These are phyloP conservation scores for Siphlonurus alternatus DNA, from an alignment of 2,888 invertebrate species.

Conservation along the genomic window DNA sequence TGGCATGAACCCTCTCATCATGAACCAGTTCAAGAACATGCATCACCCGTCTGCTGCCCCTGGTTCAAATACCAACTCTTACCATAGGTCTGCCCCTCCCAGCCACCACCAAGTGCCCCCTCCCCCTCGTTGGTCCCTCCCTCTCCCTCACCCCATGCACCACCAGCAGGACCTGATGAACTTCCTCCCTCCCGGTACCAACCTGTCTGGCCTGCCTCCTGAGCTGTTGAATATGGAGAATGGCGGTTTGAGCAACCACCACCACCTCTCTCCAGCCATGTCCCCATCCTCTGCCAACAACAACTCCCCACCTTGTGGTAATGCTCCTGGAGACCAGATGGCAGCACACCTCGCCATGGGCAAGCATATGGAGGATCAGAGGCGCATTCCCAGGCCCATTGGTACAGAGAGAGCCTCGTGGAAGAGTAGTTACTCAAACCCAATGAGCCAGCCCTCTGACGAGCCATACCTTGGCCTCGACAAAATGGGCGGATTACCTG, in stretches of 20 bases:
- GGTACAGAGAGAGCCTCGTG: constrained; percentile 60
- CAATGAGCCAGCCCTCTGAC: background rate
- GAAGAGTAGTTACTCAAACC: constrained; percentile 37
- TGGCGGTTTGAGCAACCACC: constrained; percentile 11
- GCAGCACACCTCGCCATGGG: constrained; percentile 9
- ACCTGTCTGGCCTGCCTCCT: constrained; percentile 3
- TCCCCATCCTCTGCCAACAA: constrained; percentile 23
- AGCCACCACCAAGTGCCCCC: constrained; percentile 3
- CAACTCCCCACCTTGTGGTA: constrained; percentile 13
- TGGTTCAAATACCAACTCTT: constrained; percentile 9
- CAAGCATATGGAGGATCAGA: constrained; percentile 18
- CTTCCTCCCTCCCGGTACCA: constrained; percentile 10
- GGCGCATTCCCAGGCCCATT: constrained; percentile 50
- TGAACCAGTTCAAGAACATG: background rate
- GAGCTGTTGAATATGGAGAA: constrained; percentile 22
- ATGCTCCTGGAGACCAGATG: constrained; percentile 11
- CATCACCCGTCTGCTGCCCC: constrained; percentile 11
- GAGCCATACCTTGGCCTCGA: background rate
- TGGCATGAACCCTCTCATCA: background rate
- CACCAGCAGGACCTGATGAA: constrained; percentile 1
- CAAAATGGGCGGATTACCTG: background rate
- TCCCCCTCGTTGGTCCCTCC: background rate
- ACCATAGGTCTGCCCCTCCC: constrained; percentile 9
- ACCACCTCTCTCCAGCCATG: constrained; percentile 22
- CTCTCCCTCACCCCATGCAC: background rate